phyloP scores from a whole-genome alignment of 2,113 vertebrate species.

The Aptenodytes forsteri region DNA sequence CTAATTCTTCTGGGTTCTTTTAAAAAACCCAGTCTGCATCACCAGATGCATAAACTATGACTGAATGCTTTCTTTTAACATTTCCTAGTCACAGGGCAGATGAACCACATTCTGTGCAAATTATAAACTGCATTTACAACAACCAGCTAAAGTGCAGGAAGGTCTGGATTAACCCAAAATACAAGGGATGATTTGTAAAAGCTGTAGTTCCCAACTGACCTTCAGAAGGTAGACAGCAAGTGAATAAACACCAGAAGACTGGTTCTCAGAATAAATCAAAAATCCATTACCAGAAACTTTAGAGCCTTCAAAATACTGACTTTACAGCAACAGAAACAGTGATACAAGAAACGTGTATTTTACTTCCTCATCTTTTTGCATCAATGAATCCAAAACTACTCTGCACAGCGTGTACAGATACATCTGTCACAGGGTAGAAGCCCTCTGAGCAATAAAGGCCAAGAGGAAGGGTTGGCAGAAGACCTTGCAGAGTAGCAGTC shows the following conservation, averaged over 20 bases:
- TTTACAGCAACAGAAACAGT: background rate
- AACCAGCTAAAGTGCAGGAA: background rate
- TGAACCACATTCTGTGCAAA: background rate
- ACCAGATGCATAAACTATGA: constrained; percentile 17
- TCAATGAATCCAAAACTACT: background rate
- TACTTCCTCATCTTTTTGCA: background rate
- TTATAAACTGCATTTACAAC: constrained; percentile 23
- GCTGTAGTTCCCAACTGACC: background rate
- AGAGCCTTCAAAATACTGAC: background rate
- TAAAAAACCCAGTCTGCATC: background rate
- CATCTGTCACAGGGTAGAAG: background rate
- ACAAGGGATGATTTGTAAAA: background rate
- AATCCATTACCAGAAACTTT: background rate
- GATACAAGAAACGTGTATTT: background rate
- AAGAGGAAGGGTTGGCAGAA: background rate
- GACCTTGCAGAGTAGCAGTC: background rate
- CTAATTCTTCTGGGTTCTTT: constrained; percentile 33
- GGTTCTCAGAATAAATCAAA: constrained; percentile 10
- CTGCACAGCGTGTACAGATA: background rate
- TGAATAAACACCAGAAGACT: background rate
- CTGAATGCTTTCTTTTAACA: background rate
- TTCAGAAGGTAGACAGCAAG: background rate
- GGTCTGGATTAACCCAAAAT: background rate
- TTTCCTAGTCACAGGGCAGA: constrained; percentile 14
- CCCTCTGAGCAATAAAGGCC: background rate